Base-by-base conservation (phyloP, 2,888 invertebrate genomes). In the Plutella xylostella region DNA sequence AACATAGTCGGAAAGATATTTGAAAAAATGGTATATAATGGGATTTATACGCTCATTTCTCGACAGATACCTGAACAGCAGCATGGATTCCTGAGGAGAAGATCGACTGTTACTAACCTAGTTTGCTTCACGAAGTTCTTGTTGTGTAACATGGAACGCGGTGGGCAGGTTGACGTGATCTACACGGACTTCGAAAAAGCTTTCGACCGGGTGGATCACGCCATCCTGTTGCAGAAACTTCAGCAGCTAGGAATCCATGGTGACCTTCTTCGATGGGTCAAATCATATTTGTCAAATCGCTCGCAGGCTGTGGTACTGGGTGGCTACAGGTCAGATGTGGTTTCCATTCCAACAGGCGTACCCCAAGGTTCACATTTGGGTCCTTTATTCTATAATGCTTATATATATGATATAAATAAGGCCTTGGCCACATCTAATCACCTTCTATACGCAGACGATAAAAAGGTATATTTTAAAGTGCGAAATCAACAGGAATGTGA, bases 11-110 rank as follows among this genome's bases (percentile, higher is more conserved):
- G 18, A 14, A 21, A 21, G 25, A 12, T 39, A 11, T 22, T 25
- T 25, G 39, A 25, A 11, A 21, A 14, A 3, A 18, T 15, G 12
- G 15, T 25, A 9, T 21, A 39, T 17, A 15, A 39, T 12, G 5
- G 2, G 5, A 25, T 25, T 4, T 39, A 25, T 15, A 7, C n/a
- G 12, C 12, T 2, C 6, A n/a, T 33, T n/a, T 14, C n/a, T 7
- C 11, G 15, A 7, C 14, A 15, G 7, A 40, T 18, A 5, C 17
- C 54, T 89, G 88, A 55, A 89, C 87, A 37, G 12, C 20, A 37
- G 17, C 15, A 34, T 34, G 34, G 34, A n/a, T 34, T 34, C 34
- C 34, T 34, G 17, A 34, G 17, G 15, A 17, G 17, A 14, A 14
- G 34, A 17, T 34, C 34, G 4, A 34, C 15, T 14, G 3, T 33